Conservation (phyloP, 1,140 invertebrate genomes). For the Drosophila tsacasi region DNA sequence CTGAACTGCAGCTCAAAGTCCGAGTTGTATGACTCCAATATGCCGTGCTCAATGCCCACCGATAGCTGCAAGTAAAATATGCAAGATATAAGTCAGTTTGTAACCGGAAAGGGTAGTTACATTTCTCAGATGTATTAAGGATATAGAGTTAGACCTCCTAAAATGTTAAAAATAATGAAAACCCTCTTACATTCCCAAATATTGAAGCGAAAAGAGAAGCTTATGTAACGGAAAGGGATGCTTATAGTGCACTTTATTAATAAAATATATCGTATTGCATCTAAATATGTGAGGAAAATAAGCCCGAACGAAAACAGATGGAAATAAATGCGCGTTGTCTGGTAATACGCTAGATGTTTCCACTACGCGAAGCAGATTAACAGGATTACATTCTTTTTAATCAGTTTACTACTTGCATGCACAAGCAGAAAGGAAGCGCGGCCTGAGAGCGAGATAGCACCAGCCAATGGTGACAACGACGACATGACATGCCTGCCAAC, state of each 20-base stretch:
- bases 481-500: slow-evolving; percentile 65
- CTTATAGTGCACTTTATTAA: background rate
- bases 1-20: slow-evolving; percentile 88
- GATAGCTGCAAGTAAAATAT: slow-evolving; percentile 86
- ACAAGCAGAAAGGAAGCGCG: slow-evolving; percentile 65
- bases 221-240: background rate
- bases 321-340: slow-evolving; percentile 18
- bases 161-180: too few species aligned
- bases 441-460: slow-evolving; percentile 27
- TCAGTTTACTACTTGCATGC: slow-evolving; percentile 80
- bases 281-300: background rate
- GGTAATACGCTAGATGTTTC: slow-evolving; percentile 55
- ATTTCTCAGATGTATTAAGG: too few species aligned
- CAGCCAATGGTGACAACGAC: slow-evolving; percentile 25
- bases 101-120: background rate
- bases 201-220: background rate
- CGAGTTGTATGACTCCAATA: slow-evolving; percentile 87
- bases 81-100: background rate
- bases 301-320: background rate
- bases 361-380: slow-evolving; percentile 81
- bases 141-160: too few species aligned
- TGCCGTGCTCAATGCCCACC: slow-evolving; percentile 88
- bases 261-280: background rate
- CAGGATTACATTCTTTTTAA: slow-evolving; percentile 81
- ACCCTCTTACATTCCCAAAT: background rate